These are phyloP conservation scores for Nemopilema nomurai DNA, from an alignment of 30 jellyfish, hydroid and myxozoan species.

Conservation along the genomic window DNA sequence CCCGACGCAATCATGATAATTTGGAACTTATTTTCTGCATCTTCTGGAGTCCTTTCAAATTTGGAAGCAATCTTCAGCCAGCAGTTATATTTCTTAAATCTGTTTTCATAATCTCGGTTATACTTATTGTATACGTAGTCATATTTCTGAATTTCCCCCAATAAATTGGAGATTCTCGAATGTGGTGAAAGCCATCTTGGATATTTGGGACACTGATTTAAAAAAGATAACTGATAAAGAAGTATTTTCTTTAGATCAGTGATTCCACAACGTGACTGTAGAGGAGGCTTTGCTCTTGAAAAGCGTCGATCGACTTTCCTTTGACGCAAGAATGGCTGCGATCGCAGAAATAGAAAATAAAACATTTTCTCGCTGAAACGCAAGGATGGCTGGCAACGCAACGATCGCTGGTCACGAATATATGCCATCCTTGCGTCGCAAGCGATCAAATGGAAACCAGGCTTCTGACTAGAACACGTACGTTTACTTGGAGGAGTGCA, in stretches of 20 bases:
- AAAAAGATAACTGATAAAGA: no score
- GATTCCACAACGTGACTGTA: not conserved
- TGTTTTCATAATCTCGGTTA: slow-evolving; percentile 6
- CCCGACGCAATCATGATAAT: not conserved
- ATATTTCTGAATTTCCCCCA: slow-evolving; percentile 31
- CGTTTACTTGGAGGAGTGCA: slow-evolving; percentile 82
- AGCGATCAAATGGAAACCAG: not conserved
- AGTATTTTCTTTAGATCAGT: no score
- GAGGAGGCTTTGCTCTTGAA: not conserved
- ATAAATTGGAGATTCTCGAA: slow-evolving; percentile 9
- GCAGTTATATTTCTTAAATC: slow-evolving; percentile 26
- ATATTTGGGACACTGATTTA: not conserved
- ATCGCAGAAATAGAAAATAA: not conserved
- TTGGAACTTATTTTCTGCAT: slow-evolving; percentile 3
- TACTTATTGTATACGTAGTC: slow-evolving; percentile 34
- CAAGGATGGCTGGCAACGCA: not conserved
- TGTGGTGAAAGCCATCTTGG: slow-evolving; percentile 7
- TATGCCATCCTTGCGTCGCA: not conserved
- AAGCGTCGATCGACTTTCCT: not conserved
- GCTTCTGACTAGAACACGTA: slow-evolving; percentile 17
- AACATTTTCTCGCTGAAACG: not conserved
- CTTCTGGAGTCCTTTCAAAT: slow-evolving; percentile 23
- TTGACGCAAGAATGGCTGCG: not conserved
- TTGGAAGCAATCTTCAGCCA: slow-evolving; percentile 33
- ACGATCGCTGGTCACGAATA: not conserved